Percentiles rank a stretch among this genome's conserved stretches.
These are phyloP conservation scores for Tetrao urogallus DNA, from an alignment of 2,113 vertebrate genomes.

Conservation along the genomic window DNA sequence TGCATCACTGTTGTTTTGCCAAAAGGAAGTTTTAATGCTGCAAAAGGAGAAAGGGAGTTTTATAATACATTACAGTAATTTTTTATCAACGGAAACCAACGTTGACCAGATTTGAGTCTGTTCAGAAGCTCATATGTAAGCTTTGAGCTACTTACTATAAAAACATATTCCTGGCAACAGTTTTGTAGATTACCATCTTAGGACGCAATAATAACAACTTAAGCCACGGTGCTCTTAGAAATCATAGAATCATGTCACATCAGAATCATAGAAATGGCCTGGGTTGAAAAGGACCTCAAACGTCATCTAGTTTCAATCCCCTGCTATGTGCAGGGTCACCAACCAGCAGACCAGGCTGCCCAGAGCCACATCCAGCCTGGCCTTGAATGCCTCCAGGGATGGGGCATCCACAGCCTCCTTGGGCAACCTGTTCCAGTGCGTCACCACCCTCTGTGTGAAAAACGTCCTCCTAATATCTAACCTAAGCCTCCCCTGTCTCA, in stretches of 20 bases:
- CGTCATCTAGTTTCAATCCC: no score
- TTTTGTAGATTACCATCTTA: not conserved
- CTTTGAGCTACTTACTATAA: not conserved
- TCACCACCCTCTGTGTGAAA: no score
- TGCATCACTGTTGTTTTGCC: constrained; percentile 99
- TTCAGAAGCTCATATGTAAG: not conserved
- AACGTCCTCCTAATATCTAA: no score
- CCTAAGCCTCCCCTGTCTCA: no score
- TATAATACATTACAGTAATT: not conserved
- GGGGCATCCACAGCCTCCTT: no score
- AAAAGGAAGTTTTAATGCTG: constrained; percentile 97
- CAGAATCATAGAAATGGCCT: no score
- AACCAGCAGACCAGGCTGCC: no score
- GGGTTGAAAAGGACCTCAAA: no score
- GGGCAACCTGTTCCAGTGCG: no score
- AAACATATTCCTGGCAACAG: not conserved
- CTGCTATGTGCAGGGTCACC: no score
- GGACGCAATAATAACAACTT: not conserved
- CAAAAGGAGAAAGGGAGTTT: constrained; percentile 27
- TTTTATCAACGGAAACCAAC: not conserved
- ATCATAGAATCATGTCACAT: not conserved
- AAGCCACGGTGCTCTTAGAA: not conserved
- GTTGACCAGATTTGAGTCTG: not conserved
- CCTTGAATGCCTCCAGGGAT: no score
- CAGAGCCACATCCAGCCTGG: no score